phyloP scores from a whole-genome alignment of 2,888 invertebrate genomes.

The Mactromeris polynyma region DNA sequence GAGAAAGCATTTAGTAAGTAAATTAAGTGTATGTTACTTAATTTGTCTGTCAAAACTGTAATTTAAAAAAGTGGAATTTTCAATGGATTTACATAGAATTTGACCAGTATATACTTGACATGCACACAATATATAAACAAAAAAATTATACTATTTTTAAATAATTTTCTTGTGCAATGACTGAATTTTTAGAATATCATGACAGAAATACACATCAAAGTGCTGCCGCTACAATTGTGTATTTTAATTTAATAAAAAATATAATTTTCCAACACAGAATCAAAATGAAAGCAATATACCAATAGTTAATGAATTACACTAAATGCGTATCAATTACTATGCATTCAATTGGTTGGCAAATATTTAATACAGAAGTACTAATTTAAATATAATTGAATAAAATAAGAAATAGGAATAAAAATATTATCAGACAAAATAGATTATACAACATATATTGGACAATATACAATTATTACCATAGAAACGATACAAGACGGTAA shows the following conservation, averaged over 20 bases:
- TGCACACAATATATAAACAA: not conserved
- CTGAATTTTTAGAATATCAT: no score
- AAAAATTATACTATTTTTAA: no score
- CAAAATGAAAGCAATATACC: no score
- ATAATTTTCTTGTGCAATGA: no score
- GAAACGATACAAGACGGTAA: conserved; percentile 25
- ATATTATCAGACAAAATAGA: not conserved
- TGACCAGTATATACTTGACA: not conserved
- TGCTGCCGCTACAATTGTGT: no score
- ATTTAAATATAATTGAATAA: not conserved
- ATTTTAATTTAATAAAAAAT: not conserved
- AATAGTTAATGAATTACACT: no score
- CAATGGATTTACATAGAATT: not conserved
- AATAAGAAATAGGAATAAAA: not conserved
- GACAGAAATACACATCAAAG: no score
- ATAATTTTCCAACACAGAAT: no score
- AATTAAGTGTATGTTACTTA: no score
- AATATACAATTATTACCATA: conserved; percentile 27
- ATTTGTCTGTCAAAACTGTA: not conserved
- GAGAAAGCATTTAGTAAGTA: no score
- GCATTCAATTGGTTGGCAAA: not conserved
- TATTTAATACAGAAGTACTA: not conserved
- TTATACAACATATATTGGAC: not conserved
- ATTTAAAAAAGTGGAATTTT: not conserved
- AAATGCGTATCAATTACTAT: not conserved